Percentiles rank a stretch among this genome's conserved stretches.
phyloP scores from a whole-genome alignment of 2,797 vertebrate species.

The Graptemys geographica region DNA sequence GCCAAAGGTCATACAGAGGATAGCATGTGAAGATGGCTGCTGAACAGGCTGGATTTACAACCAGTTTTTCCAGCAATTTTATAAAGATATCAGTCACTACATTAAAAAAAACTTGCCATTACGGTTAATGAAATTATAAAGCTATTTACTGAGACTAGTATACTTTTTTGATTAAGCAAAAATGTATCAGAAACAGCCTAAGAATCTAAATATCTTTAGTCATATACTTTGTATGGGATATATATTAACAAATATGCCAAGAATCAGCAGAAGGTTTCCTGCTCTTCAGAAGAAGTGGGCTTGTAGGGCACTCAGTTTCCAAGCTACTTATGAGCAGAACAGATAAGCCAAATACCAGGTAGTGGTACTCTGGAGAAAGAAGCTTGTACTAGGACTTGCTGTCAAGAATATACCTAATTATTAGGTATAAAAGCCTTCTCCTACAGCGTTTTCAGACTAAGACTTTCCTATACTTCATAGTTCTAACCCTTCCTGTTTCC shows the following conservation, averaged over 20 bases:
- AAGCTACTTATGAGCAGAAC: background rate
- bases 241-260: background rate
- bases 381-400: background rate
- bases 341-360: background rate
- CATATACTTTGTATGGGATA: background rate
- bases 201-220: background rate
- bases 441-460: background rate
- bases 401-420: background rate
- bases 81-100: background rate
- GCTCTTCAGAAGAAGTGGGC: background rate
- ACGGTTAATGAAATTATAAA: background rate
- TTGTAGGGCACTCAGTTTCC: background rate
- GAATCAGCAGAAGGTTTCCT: background rate
- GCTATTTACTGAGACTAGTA: background rate
- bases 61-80: background rate
- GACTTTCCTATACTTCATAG: background rate
- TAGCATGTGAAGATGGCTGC: rapidly evolving
- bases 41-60: background rate
- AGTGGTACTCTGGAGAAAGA: background rate
- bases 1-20: background rate
- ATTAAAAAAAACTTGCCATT: background rate
- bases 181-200: background rate
- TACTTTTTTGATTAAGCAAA: background rate
- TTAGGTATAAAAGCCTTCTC: background rate
- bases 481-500: background rate